These are phyloP conservation scores for Lepas anatifera DNA, from an alignment of 2,888 invertebrate genomes.

Conservation along the genomic window DNA sequence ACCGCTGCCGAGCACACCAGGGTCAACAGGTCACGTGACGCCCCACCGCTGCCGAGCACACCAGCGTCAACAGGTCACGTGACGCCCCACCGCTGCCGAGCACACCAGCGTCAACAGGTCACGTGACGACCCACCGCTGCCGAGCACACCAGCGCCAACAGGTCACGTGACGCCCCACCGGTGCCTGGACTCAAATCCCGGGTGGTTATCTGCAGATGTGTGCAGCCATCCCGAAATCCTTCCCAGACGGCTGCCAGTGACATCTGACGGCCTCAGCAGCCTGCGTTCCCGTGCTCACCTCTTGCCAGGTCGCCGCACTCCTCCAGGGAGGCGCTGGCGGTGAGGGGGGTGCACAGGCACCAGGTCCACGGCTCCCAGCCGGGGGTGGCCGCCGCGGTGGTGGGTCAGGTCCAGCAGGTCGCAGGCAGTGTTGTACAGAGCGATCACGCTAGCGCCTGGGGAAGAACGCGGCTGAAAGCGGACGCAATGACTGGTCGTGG, in stretches of 20 bases:
- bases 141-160: background rate
- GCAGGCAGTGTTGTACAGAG: constrained; percentile 17
- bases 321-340: constrained; percentile 14
- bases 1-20: background rate
- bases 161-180: too few relatives aligned
- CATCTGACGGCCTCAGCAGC: too few relatives aligned
- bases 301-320: constrained; percentile 15
- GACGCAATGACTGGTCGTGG: background rate
- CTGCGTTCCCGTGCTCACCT: constrained; percentile 18
- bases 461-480: background rate
- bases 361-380: constrained; percentile 22
- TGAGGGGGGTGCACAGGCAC: constrained; percentile 20
- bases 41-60: too few relatives aligned
- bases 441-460: constrained; percentile 18
- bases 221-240: too few relatives aligned
- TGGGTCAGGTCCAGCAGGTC: constrained; percentile 18
- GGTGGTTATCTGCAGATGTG: too few relatives aligned
- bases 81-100: background rate
- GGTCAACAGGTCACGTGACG: background rate
- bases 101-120: background rate
- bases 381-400: constrained; percentile 21
- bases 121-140: background rate
- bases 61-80: background rate
- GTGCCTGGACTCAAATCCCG: too few relatives aligned
- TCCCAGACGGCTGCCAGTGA: too few relatives aligned